Percentiles rank a stretch among this genome's conserved stretches.
phyloP scores from a whole-genome alignment of 2,888 invertebrate species.

The Oeneis ivallda region DNA sequence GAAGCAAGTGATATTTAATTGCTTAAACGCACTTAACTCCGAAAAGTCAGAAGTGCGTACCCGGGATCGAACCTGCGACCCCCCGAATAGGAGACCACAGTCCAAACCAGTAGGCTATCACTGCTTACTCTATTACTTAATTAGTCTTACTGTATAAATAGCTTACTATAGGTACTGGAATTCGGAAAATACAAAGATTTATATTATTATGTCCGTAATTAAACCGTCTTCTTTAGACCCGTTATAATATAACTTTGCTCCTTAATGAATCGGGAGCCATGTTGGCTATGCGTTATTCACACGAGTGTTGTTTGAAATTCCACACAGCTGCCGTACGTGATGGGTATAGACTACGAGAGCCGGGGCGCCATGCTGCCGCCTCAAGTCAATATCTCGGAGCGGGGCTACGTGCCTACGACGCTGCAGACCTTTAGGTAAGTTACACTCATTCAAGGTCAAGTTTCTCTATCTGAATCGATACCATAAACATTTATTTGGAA shows the following conservation, averaged over 20 bases:
- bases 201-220: background rate
- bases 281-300: conserved; percentile 34
- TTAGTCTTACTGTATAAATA: too few relatives aligned
- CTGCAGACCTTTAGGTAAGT: conserved; percentile 87
- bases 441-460: conserved; percentile 29
- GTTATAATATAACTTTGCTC: background rate
- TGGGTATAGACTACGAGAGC: conserved; percentile 89
- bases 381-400: conserved; percentile 90
- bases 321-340: conserved; percentile 87
- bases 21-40: too few relatives aligned
- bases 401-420: conserved; percentile 89
- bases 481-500: too few relatives aligned
- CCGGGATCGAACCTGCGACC: too few relatives aligned
- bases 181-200: too few relatives aligned
- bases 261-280: conserved; percentile 16
- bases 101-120: too few relatives aligned
- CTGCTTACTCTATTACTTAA: too few relatives aligned
- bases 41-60: too few relatives aligned
- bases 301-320: conserved; percentile 49
- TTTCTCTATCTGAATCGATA: conserved; percentile 21
- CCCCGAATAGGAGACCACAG: too few relatives aligned
- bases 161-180: too few relatives aligned
- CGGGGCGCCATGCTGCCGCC: conserved; percentile 89
- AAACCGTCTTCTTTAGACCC: background rate
- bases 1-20: too few relatives aligned